Evolutionary conservation across 2,888 invertebrate genomes (phyloP), one percentile per base, ranked within the genome.

Genomic region (Apodemia zela): DNA sequence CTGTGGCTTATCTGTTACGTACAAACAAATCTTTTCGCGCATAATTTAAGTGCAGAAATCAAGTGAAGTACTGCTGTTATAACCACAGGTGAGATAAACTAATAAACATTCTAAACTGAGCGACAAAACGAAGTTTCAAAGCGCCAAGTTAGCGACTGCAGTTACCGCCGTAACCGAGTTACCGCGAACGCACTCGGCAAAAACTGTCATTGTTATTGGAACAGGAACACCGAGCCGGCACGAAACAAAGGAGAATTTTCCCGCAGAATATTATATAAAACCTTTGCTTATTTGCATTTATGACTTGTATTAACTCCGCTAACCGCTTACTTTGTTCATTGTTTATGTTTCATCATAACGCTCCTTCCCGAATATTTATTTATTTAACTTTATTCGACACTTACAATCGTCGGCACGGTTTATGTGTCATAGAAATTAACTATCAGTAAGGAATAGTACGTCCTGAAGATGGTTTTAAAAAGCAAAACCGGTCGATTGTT

Each of bases 201-300:
- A 66, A 66, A 66, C 66, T 65, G 54, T 64, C 60, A 45, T 59
- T 49, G 62, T 63, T 63, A 63, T 65, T 60, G 45, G 60, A 35
- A 58, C 63, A 65, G 62, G 62, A 61, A 65, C 60, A 61, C 58
- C 57, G 67, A 72, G 68, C 70, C 72, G 72, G 75, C 67, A 76
- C 69, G 61, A 71, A 79, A 78, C 81, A 79, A 76, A 74, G 70
- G 58, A 63, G 72, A 81, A 82, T 74, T 81, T 79, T 75, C 63
- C 67, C 69, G 70, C 67, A 7, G 54, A 54, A 54, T 54, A 25
- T 54, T 54, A 54, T 51, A 51, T 25, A 54, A 76, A 80, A 76
- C 78, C 76, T 74, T 21, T 63, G 72, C 72, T 76, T 78, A 82
- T 82, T 82, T 82, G 77, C 79, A 78, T 80, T 76, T 75, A 64